Conservation (phyloP, 1,140 invertebrate genomes). For the Lepidurus packardi region DNA sequence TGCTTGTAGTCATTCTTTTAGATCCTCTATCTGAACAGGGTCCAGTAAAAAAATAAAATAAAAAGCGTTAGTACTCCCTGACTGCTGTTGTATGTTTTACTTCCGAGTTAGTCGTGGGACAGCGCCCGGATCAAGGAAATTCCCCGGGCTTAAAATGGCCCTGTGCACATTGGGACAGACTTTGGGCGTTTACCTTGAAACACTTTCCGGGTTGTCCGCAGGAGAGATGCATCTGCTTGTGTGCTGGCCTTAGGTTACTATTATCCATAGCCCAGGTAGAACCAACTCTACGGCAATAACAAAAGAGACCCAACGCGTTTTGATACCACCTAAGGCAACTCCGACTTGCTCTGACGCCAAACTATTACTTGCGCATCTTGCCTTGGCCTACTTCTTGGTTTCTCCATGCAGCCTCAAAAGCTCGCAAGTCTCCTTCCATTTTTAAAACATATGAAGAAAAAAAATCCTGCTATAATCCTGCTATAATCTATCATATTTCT, state of each 20-base stretch:
- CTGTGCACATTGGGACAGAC: neutral
- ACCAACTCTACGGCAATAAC: neutral
- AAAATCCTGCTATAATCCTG: neutral
- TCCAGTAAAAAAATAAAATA: no score
- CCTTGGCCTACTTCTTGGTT: conserved; percentile 16
- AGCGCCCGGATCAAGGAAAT: conserved; percentile 10
- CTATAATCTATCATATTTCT: neutral
- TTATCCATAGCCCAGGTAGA: neutral
- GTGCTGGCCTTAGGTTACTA: neutral
- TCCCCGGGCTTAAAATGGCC: neutral
- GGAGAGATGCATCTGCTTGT: neutral
- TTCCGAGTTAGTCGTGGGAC: neutral
- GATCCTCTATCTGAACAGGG: no score
- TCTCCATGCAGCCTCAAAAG: neutral
- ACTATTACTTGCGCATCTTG: conserved; percentile 8
- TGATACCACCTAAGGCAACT: conserved; percentile 14
- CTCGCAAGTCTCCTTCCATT: neutral
- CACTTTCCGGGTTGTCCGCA: conserved; percentile 16
- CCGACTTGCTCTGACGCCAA: conserved; percentile 9
- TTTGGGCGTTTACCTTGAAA: conserved; percentile 21
- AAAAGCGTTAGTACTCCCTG: neutral
- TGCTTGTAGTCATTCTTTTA: no score
- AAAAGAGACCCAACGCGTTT: conserved; percentile 8
- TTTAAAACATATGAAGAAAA: neutral
- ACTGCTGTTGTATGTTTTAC: neutral